These are phyloP conservation scores for Leptarthrus brevirostris DNA, from an alignment of 2,888 invertebrate species.

Conservation along the genomic window DNA sequence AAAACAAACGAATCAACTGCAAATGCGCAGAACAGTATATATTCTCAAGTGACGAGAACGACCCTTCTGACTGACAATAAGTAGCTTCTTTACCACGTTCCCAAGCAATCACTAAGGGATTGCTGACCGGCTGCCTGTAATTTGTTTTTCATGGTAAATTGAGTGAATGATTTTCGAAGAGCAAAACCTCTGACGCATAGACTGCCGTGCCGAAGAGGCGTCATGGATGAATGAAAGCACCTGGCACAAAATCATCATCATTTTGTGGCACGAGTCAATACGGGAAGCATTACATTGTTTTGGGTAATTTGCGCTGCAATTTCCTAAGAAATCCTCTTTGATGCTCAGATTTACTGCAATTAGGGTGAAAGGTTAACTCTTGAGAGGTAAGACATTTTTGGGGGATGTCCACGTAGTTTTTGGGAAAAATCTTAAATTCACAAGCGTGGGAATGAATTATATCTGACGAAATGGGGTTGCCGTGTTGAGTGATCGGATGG, in stretches of 20 bases:
- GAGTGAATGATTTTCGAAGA: conserved; percentile 25
- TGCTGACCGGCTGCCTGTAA: conserved; percentile 23
- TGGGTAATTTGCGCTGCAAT: too few relatives aligned
- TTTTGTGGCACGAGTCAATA: conserved; percentile 15
- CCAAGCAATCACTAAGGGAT: neutral
- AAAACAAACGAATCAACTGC: too few relatives aligned
- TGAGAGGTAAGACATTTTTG: too few relatives aligned
- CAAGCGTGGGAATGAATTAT: too few relatives aligned
- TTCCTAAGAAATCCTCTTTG: too few relatives aligned
- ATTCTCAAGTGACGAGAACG: neutral
- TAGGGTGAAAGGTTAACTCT: too few relatives aligned
- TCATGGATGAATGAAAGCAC: conserved; percentile 50
- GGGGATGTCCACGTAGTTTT: too few relatives aligned
- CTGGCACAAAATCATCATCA: conserved; percentile 33
- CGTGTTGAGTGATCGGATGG: too few relatives aligned
- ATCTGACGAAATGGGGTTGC: too few relatives aligned
- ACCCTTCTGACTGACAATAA: conserved; percentile 6
- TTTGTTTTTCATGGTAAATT: conserved; percentile 41
- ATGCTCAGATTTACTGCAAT: too few relatives aligned
- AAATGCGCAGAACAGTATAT: too few relatives aligned
- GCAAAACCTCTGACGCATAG: neutral
- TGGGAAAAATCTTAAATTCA: too few relatives aligned
- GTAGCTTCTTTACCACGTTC: neutral
- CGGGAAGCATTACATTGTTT: neutral
- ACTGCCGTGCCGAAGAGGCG: neutral